Percentiles rank a stretch among this genome's conserved stretches.
Conservation (phyloP, 2,888 invertebrate species). For the Flexamia atlantica region DNA sequence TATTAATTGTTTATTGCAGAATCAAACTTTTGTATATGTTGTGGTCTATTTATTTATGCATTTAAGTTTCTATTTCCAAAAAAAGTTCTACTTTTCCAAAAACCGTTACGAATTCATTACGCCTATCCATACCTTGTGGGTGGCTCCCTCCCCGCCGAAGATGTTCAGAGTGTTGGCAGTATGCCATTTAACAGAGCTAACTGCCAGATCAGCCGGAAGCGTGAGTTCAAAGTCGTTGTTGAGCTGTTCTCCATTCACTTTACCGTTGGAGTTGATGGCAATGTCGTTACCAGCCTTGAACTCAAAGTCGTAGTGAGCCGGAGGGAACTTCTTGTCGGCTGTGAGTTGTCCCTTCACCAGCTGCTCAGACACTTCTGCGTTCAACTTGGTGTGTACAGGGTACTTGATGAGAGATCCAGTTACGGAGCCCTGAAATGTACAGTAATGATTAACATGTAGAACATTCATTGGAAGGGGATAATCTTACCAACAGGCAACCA, state of each 20-base stretch:
- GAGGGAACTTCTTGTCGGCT: conserved; percentile 73
- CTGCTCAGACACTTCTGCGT: conserved; percentile 67
- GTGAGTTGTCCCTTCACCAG: conserved; percentile 71
- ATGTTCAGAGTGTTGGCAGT: conserved; percentile 64
- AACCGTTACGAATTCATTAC: too few relatives aligned
- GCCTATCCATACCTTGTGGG: not conserved
- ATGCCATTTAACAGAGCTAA: conserved; percentile 66
- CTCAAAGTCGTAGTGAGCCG: conserved; percentile 64
- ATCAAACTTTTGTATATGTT: too few relatives aligned
- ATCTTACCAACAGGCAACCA: too few relatives aligned
- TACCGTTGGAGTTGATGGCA: conserved; percentile 65
- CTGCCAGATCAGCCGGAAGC: conserved; percentile 63
- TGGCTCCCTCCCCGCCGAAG: conserved; percentile 21
- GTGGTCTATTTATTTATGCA: too few relatives aligned
- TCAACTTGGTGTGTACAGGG: conserved; percentile 65
- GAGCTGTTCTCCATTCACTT: conserved; percentile 62
- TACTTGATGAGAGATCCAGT: conserved; percentile 65
- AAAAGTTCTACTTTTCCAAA: too few relatives aligned
- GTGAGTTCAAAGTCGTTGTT: conserved; percentile 66
- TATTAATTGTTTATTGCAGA: too few relatives aligned
- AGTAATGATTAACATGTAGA: not conserved
- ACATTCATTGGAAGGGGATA: too few relatives aligned
- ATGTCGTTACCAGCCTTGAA: conserved; percentile 64
- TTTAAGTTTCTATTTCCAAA: too few relatives aligned
- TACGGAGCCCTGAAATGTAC: conserved; percentile 63